A percentile compares a stretch with the other conserved stretches of the same genome.
These are phyloP conservation scores for Zaprionus ornatus DNA, from an alignment of 1,140 invertebrate species.

Conservation along the genomic window DNA sequence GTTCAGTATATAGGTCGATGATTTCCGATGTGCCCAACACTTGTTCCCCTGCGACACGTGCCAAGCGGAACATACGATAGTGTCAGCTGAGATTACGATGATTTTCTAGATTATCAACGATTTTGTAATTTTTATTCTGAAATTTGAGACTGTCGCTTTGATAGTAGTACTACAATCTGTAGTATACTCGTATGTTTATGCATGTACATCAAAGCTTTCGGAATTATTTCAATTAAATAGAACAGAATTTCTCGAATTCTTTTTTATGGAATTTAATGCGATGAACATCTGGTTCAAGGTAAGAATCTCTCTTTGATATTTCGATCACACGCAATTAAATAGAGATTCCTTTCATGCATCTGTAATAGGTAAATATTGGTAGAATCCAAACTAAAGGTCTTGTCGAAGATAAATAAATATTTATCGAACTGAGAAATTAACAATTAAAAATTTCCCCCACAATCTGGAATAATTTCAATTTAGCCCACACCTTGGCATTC, in stretches of 20 bases:
- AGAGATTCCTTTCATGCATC: background rate
- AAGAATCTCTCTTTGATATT: slow-evolving; percentile 6
- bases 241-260: background rate
- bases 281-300: slow-evolving; percentile 6
- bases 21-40: slow-evolving; percentile 3
- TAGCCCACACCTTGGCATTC: background rate
- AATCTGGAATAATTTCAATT: background rate
- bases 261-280: background rate
- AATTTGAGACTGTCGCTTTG: background rate
- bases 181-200: background rate
- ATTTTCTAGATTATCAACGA: background rate
- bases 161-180: background rate
- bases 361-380: slow-evolving; percentile 19
- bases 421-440: background rate
- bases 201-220: background rate
- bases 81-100: slow-evolving; percentile 1
- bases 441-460: slow-evolving; percentile 12
- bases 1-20: slow-evolving; percentile 16
- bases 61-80: slow-evolving; percentile 11
- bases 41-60: slow-evolving; percentile 17
- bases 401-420: slow-evolving; percentile 8
- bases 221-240: background rate
- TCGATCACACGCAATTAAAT: slow-evolving; percentile 15
- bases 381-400: background rate
- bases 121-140: background rate